Conservation (phyloP, 2,797 vertebrate genomes). For the Myripristis jacobus region DNA sequence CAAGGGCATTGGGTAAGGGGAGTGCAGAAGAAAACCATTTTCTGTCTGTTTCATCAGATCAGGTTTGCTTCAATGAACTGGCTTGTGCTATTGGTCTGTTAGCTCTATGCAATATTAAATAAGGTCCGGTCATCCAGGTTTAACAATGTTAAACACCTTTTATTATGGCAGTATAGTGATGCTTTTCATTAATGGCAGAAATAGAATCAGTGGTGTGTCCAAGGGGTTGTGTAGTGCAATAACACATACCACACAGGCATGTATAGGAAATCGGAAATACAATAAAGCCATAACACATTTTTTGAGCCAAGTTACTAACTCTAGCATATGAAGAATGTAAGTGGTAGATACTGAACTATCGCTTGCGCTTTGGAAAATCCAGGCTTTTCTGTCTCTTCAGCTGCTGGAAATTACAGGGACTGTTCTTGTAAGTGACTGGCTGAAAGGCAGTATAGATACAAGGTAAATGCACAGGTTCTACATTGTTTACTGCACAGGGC, state of each 20-base stretch:
- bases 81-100: too few species aligned
- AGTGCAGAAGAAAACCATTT: too few species aligned
- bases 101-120: neutral
- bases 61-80: too few species aligned
- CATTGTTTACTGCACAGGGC: constrained; percentile 1
- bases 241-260: neutral
- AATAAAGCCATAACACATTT: too few species aligned
- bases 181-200: too few species aligned
- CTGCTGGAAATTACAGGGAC: constrained; percentile 25
- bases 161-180: neutral
- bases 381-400: constrained; percentile 16
- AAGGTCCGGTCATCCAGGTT: neutral
- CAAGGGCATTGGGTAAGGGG: too few species aligned
- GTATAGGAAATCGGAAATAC: too few species aligned
- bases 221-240: neutral
- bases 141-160: neutral
- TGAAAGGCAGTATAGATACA: constrained; percentile 40
- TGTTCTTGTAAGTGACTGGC: constrained; percentile 26
- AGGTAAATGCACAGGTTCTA: constrained; percentile 29
- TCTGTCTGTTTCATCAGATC: too few species aligned
- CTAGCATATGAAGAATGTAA: constrained; percentile 10
- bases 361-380: neutral
- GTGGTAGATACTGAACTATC: neutral
- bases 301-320: neutral
- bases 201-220: neutral